Evolutionary conservation across 2,113 vertebrate genomes (phyloP).

Genomic region (Talpa occidentalis): DNA sequence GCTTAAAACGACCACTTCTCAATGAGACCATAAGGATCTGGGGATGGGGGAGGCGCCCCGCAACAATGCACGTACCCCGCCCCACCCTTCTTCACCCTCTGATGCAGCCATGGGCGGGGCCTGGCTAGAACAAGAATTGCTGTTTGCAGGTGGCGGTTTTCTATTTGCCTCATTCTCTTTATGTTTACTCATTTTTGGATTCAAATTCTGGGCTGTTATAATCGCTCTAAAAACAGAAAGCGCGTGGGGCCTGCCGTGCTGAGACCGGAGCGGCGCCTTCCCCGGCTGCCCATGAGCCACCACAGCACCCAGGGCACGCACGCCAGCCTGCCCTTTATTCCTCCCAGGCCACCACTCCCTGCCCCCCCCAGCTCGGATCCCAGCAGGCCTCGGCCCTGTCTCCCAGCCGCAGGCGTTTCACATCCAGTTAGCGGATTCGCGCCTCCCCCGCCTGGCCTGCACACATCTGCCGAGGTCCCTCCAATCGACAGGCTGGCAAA

Average conservation of each 20-base stretch:
- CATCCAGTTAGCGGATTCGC: neutral
- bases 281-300: too few species aligned
- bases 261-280: too few species aligned
- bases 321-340: neutral
- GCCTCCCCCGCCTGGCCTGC: rapidly evolving
- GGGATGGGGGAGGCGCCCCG: rapidly evolving
- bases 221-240: neutral
- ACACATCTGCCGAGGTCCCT: neutral
- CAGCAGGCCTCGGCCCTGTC: too few species aligned
- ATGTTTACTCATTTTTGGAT: neutral
- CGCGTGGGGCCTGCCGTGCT: too few species aligned
- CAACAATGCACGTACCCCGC: rapidly evolving
- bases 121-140: rapidly evolving
- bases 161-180: neutral
- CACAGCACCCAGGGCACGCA: neutral
- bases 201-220: neutral
- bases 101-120: rapidly evolving
- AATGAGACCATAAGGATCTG: neutral
- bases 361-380: too few species aligned
- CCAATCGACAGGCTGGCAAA: neutral
- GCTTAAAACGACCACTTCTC: too few species aligned
- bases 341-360: too few species aligned
- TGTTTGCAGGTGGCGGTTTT: rapidly evolving
- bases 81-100: rapidly evolving
- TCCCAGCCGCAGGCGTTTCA: neutral